These are phyloP conservation scores for Decapterus maruadsi DNA, from an alignment of 2,797 vertebrate genomes.

Conservation along the genomic window DNA sequence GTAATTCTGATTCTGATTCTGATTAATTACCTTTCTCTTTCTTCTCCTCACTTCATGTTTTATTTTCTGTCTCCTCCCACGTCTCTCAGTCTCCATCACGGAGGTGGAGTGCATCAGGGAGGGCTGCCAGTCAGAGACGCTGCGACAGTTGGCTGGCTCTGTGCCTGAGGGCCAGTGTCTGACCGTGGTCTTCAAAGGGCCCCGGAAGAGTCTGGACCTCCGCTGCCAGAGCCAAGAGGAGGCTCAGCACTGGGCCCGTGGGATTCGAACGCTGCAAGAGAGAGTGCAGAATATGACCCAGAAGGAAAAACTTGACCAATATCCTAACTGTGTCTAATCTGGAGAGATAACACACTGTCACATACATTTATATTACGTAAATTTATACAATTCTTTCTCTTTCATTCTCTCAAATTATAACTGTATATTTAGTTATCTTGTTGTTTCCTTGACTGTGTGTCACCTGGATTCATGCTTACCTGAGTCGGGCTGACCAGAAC, in stretches of 20 bases:
- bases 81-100: constrained; percentile 75
- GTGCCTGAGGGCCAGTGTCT: constrained; percentile 88
- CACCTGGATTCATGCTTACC: constrained; percentile 93
- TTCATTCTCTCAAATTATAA: too few species aligned
- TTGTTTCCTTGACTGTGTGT: constrained; percentile 83
- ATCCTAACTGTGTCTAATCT: constrained; percentile 83
- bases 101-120: constrained; percentile 86
- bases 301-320: constrained; percentile 94
- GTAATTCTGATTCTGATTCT: too few species aligned
- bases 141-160: constrained; percentile 81
- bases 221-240: constrained; percentile 88
- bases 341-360: background rate
- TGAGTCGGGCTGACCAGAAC: constrained; percentile 92
- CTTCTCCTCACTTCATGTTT: background rate
- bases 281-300: constrained; percentile 94
- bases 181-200: constrained; percentile 91
- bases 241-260: constrained; percentile 90
- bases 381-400: too few species aligned
- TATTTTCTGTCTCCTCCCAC: background rate
- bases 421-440: too few species aligned
- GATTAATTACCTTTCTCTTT: background rate
- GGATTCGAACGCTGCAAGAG: constrained; percentile 90
- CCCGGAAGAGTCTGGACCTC: constrained; percentile 93
- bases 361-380: too few species aligned
- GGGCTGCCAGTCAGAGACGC: constrained; percentile 88